Conservation (phyloP, 2,888 invertebrate genomes). For the Temnothorax ravouxi region DNA sequence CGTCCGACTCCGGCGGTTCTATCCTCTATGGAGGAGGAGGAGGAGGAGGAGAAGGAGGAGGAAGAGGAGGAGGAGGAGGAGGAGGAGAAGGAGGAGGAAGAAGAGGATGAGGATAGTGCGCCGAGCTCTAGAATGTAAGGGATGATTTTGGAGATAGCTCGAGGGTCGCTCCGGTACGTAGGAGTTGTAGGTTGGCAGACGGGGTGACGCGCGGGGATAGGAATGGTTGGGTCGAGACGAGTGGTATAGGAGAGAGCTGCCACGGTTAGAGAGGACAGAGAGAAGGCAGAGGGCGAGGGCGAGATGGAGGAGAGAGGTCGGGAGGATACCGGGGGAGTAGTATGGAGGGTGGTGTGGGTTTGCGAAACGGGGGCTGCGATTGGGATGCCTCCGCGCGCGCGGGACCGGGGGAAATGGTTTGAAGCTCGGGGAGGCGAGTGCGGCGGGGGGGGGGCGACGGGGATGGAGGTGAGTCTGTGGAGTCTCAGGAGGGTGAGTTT, state of each 20-base stretch:
- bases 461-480: constrained; percentile 85
- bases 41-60: not conserved
- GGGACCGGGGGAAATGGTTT: constrained; percentile 68
- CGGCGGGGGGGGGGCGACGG: constrained; percentile 44
- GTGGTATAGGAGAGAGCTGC: constrained; percentile 68
- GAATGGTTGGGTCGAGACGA: constrained; percentile 75
- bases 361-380: constrained; percentile 81
- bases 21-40: constrained; percentile 73
- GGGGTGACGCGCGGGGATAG: constrained; percentile 67
- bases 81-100: not conserved
- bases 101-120: constrained; percentile 72
- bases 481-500: constrained; percentile 86
- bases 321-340: constrained; percentile 62
- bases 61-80: constrained; percentile 64
- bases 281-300: constrained; percentile 73
- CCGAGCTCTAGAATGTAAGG: constrained; percentile 84
- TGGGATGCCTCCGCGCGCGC: constrained; percentile 79
- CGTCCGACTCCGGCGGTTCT: constrained; percentile 73
- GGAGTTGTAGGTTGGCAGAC: constrained; percentile 82
- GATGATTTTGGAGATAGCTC: constrained; percentile 86
- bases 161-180: constrained; percentile 84
- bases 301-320: constrained; percentile 62
- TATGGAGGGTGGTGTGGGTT: constrained; percentile 79
- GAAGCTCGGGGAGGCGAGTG: constrained; percentile 55
- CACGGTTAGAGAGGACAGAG: constrained; percentile 59